Conservation (phyloP, 64 coral and sea anemone species). For the Montipora capricornis region DNA sequence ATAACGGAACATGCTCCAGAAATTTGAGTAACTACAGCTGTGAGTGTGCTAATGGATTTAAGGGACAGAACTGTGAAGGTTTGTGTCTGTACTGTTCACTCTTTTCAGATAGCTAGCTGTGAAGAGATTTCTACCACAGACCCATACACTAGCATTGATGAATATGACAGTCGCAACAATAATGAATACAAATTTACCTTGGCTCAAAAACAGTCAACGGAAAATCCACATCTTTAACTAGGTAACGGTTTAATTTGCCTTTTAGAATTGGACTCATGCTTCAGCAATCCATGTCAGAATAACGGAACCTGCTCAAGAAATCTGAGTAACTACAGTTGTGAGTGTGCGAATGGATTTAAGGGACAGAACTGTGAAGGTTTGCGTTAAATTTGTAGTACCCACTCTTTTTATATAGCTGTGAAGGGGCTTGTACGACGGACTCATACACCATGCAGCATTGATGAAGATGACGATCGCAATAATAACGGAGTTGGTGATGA, state of each 20-base stretch:
- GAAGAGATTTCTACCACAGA: too few relatives aligned
- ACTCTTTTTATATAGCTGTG: too few relatives aligned
- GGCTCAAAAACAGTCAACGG: too few relatives aligned
- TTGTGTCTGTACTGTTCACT: neutral
- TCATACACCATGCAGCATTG: too few relatives aligned
- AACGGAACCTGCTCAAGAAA: neutral
- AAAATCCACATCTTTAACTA: too few relatives aligned
- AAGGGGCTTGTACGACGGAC: too few relatives aligned
- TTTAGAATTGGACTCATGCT: neutral
- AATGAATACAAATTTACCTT: too few relatives aligned
- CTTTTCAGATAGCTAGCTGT: too few relatives aligned
- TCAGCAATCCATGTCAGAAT: neutral
- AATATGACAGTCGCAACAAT: too few relatives aligned
- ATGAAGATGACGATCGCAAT: too few relatives aligned
- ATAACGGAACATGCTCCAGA: neutral
- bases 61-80: slow-evolving; percentile 8
- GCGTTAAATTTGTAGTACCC: neutral
- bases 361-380: neutral
- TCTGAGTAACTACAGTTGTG: neutral
- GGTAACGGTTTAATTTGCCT: neutral
- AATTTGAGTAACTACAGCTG: neutral
- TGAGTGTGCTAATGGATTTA: neutral
- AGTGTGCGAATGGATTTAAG: neutral
- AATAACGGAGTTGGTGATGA: too few relatives aligned
- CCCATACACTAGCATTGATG: too few relatives aligned